These are phyloP conservation scores for Aythya baeri DNA, from an alignment of 2,113 vertebrate genomes.

Conservation along the genomic window DNA sequence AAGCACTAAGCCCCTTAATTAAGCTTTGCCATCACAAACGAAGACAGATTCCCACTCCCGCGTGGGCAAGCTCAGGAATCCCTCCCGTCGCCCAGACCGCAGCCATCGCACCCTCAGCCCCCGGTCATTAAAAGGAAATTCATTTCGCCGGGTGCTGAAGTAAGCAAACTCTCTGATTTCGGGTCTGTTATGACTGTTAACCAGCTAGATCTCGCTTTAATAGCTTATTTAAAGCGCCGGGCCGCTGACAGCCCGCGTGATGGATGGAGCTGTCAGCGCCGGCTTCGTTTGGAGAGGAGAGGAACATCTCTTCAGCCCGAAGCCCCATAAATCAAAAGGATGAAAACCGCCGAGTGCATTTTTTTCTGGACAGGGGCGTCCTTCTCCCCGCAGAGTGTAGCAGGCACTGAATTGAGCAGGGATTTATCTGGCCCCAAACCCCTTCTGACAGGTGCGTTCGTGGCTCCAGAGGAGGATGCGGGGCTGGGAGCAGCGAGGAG, in stretches of 20 bases:
- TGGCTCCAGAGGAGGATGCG: not conserved
- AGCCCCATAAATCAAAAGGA: constrained; percentile 63
- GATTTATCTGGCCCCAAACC: not conserved
- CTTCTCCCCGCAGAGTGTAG: constrained; percentile 7
- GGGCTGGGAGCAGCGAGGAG: rapidly evolving
- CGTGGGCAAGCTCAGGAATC: not conserved
- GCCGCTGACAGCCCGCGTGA: constrained; percentile 21
- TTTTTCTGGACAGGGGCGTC: constrained; percentile 23
- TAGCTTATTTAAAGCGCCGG: constrained; percentile 56
- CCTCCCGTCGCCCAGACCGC: not conserved
- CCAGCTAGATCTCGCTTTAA: constrained; percentile 63
- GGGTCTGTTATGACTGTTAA: constrained; percentile 53
- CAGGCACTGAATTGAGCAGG: not conserved
- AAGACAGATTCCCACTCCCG: not conserved
- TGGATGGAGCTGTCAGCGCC: constrained; percentile 57
- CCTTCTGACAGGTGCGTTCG: not conserved
- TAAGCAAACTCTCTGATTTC: constrained; percentile 14
- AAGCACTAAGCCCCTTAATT: not conserved
- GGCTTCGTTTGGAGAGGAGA: constrained; percentile 33
- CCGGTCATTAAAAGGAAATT: constrained; percentile 40
- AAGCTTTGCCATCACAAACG: not conserved
- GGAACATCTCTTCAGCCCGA: constrained; percentile 36
- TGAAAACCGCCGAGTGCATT: constrained; percentile 19
- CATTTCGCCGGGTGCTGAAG: constrained; percentile 5
- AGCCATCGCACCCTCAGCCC: not conserved